A percentile compares a stretch with the other conserved stretches of the same genome.
phyloP scores from a whole-genome alignment of 30 jellyfish, hydroid and myxozoan genomes.

The Mastigias papua region DNA sequence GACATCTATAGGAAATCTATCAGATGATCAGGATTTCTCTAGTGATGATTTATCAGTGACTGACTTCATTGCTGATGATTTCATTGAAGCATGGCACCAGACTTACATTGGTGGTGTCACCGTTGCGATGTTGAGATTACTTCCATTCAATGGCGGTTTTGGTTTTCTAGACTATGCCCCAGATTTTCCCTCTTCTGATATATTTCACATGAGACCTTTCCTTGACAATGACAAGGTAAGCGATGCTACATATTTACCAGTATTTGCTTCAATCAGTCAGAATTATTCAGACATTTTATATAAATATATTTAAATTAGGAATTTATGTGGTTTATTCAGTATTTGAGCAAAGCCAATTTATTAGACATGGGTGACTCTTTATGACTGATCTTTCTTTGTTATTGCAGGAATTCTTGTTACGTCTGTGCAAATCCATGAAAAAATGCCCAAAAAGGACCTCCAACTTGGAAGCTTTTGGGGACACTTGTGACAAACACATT shows the following conservation, averaged over 20 bases:
- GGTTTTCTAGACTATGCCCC: conserved; percentile 91
- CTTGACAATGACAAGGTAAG: conserved; percentile 85
- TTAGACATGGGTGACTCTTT: no score
- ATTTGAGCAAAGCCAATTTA: no score
- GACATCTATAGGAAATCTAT: conserved; percentile 1
- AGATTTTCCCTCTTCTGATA: conserved; percentile 81
- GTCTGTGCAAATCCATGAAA: conserved; percentile 43
- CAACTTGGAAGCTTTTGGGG: conserved; percentile 40
- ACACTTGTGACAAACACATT: conserved; percentile 51
- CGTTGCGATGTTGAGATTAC: conserved; percentile 77
- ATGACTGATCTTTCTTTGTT: neutral
- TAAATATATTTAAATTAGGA: no score
- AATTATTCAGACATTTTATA: no score
- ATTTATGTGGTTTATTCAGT: no score
- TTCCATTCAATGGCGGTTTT: conserved; percentile 97
- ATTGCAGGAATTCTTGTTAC: conserved; percentile 76
- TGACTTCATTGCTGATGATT: conserved; percentile 75
- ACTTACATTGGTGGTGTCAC: conserved; percentile 92
- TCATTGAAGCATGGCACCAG: conserved; percentile 96
- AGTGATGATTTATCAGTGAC: conserved; percentile 40
- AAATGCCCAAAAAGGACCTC: conserved; percentile 21
- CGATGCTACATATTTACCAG: no score
- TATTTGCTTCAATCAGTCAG: no score
- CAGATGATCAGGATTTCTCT: conserved; percentile 12
- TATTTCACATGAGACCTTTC: conserved; percentile 78